Base-by-base conservation (phyloP, 2,797 vertebrate genomes). In the Champsocephalus esox region DNA sequence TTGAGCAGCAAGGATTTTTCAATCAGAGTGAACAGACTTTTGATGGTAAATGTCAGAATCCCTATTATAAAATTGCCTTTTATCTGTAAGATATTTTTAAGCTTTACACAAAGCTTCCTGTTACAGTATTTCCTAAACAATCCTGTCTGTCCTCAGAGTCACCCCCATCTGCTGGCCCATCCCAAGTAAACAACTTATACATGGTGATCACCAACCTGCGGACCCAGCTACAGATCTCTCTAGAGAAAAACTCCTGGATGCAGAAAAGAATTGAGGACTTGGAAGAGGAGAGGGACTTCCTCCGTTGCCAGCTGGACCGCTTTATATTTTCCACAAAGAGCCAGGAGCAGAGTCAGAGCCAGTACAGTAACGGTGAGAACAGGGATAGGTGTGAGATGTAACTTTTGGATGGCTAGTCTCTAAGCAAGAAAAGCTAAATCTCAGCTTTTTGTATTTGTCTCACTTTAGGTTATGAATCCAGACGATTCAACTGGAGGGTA, bases 161-260 rank as follows among this genome's bases (percentile, higher is more conserved):
- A 0, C 57, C 90, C 10, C 81, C 90, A 45, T 74, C 92, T 12
- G 68, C 89, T 64, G 92, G 90, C 48, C 83, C 94, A 0, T 92
- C 95, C 70, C 83, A 93, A 2, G 83, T 92, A 1, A 91, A 93
- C 73, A 96, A 95, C 61, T 94, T 96, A 0, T 94, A 95, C 79
- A 93, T 96, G 84, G 90, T 96, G 84, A 95, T 97, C 88, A 96
- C 93, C 16, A 94, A 96, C 60, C 88, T 97, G 71, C 93, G 95
- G 70, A 96, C 96, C 9, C 96, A 97, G 92, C 94, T 98, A 48
- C 96, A 98, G 87, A 95, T 97, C 91, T 97, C 96, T 34, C 84
- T 97, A 75, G 96, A 98, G 93, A 96, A 97, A 88, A 98, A 97
- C 90, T 96, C 96, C 0, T 97, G 96, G 97, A 84, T 98, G 51